Evolutionary conservation across 2,113 vertebrate species (phyloP).

Genomic region (Pseudorectes ferrugineus): DNA sequence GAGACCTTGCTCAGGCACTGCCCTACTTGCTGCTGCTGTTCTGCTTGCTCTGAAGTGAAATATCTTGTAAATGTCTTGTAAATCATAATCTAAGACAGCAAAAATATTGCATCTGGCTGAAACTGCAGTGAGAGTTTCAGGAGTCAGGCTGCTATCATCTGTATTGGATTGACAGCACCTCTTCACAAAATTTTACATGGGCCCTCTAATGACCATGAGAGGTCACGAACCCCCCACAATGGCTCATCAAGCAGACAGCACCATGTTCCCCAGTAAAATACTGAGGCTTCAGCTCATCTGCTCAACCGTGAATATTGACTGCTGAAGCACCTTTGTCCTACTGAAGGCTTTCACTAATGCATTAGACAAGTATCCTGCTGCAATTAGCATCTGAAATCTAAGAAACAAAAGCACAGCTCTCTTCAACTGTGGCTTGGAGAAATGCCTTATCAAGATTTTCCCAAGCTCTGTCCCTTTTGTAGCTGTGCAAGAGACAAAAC

Average conservation of each 20-base stretch:
- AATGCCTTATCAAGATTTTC: slow-evolving; percentile 4
- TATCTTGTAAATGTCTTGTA: neutral
- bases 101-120: neutral
- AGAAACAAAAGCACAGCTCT: slow-evolving; percentile 1
- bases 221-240: neutral
- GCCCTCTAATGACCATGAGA: neutral
- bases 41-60: neutral
- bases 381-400: slow-evolving; percentile 21
- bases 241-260: neutral
- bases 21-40: neutral
- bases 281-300: neutral
- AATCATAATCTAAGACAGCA: slow-evolving; percentile 4
- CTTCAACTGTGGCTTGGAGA: neutral
- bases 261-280: neutral
- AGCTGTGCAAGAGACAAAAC: neutral
- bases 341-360: neutral
- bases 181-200: neutral
- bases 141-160: neutral
- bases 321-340: neutral
- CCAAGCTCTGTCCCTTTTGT: neutral
- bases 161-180: neutral
- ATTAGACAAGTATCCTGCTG: neutral
- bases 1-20: neutral
- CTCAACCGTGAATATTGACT: neutral
- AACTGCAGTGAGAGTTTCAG: neutral